phyloP scores from a whole-genome alignment of 92 coral and sea anemone genomes.

The Parazoanthus darwini region DNA sequence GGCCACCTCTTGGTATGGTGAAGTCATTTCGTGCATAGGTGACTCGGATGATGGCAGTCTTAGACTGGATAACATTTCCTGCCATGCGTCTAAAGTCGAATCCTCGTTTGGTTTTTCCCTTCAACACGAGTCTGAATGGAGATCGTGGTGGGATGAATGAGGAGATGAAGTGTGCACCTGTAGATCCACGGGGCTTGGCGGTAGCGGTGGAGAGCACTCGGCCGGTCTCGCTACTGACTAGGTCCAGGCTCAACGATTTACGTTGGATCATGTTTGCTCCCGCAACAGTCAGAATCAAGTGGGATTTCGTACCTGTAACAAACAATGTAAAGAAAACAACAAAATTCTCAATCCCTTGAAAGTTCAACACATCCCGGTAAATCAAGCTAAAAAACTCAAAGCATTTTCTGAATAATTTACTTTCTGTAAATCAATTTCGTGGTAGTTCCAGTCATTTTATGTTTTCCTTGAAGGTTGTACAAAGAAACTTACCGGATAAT shows the following conservation, averaged over 20 bases:
- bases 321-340: not conserved
- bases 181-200: slow-evolving; percentile 57
- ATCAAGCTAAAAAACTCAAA: no score
- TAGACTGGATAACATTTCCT: slow-evolving; percentile 56
- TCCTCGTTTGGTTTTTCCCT: slow-evolving; percentile 74
- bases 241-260: slow-evolving; percentile 58
- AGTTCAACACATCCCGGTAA: no score
- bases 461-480: no score
- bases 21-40: slow-evolving; percentile 72
- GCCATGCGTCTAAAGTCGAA: slow-evolving; percentile 62
- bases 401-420: no score
- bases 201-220: slow-evolving; percentile 34
- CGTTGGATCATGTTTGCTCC: slow-evolving; percentile 59
- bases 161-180: slow-evolving; percentile 68
- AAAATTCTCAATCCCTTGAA: no score
- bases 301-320: slow-evolving; percentile 55
- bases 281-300: slow-evolving; percentile 71
- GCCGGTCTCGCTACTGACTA: slow-evolving; percentile 49
- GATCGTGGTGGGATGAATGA: slow-evolving; percentile 71
- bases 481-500: slow-evolving; percentile 54
- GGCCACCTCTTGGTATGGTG: slow-evolving; percentile 63
- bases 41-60: slow-evolving; percentile 64
- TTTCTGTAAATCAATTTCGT: no score
- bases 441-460: no score
- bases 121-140: slow-evolving; percentile 65